Evolutionary conservation across 2,113 vertebrate species (phyloP).

Genomic region (Vimba vimba): DNA sequence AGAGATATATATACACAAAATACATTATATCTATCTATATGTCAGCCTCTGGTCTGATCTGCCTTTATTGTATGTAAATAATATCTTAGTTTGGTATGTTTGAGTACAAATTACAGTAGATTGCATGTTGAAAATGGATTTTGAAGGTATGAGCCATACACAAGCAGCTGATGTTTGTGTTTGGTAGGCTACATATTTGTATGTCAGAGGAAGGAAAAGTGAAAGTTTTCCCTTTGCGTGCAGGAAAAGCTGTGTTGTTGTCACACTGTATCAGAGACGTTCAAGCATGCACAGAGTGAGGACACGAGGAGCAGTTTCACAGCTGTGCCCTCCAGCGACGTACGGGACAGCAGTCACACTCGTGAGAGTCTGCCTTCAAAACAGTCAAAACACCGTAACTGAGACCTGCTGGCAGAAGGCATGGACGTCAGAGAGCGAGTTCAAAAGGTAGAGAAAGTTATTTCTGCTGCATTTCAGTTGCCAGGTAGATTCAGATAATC

Average conservation of each 20-base stretch:
- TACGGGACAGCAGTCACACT: neutral
- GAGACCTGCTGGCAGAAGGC: neutral
- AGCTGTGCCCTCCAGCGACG: conserved; percentile 13
- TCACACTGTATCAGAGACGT: neutral
- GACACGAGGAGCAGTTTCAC: neutral
- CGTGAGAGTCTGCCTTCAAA: neutral
- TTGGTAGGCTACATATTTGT: too few species aligned
- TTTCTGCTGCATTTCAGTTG: neutral
- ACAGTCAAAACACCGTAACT: conserved; percentile 19
- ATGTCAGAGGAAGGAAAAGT: too few species aligned
- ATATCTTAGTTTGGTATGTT: neutral
- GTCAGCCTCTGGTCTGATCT: neutral
- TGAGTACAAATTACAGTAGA: neutral
- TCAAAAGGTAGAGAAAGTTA: neutral
- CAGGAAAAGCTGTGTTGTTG: neutral
- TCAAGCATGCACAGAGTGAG: conserved; percentile 7
- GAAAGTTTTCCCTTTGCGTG: neutral
- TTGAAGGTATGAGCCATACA: neutral
- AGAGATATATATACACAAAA: too few species aligned
- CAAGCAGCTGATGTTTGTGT: neutral
- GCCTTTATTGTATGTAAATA: neutral
- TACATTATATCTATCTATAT: too few species aligned
- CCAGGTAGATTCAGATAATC: neutral
- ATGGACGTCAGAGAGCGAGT: neutral
- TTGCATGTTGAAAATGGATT: neutral